Conservation (phyloP, 1,140 invertebrate species). For the Sitobion miscanthi region DNA sequence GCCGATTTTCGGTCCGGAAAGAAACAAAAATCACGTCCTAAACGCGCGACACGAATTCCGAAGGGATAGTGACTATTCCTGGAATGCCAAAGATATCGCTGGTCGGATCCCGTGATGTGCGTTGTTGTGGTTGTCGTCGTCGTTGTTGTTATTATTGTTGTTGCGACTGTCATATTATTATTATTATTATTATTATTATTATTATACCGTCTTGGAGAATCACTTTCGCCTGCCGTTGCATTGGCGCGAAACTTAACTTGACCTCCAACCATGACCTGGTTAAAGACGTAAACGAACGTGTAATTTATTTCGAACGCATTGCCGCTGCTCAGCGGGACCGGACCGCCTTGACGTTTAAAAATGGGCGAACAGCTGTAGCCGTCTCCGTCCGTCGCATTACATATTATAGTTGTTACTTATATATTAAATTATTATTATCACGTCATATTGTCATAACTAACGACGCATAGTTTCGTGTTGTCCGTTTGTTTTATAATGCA, state of each 20-base stretch:
- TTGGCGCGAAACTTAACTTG: slow-evolving; percentile 42
- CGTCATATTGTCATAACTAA: background rate
- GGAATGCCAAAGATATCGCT: background rate
- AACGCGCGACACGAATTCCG: background rate
- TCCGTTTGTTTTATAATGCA: background rate
- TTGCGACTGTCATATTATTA: background rate
- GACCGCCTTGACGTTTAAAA: slow-evolving; percentile 43
- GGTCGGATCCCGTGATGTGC: no score
- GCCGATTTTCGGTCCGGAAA: background rate
- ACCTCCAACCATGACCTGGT: slow-evolving; percentile 50
- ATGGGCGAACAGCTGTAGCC: background rate
- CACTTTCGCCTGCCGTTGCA: slow-evolving; percentile 20
- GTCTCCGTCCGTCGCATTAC: background rate
- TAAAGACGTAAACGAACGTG: background rate
- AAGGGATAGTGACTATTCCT: background rate
- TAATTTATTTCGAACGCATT: slow-evolving; percentile 25
- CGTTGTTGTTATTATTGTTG: background rate
- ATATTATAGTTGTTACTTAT: no score
- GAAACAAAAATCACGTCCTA: background rate
- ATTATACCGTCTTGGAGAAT: background rate
- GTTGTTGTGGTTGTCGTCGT: no score
- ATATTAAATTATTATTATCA: no score
- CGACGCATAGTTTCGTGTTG: background rate
- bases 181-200: background rate
- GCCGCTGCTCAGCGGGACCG: background rate